A percentile compares a stretch with the other conserved stretches of the same genome.
phyloP scores from a whole-genome alignment of 2,888 invertebrate genomes.

The Acrobasis repandana region DNA sequence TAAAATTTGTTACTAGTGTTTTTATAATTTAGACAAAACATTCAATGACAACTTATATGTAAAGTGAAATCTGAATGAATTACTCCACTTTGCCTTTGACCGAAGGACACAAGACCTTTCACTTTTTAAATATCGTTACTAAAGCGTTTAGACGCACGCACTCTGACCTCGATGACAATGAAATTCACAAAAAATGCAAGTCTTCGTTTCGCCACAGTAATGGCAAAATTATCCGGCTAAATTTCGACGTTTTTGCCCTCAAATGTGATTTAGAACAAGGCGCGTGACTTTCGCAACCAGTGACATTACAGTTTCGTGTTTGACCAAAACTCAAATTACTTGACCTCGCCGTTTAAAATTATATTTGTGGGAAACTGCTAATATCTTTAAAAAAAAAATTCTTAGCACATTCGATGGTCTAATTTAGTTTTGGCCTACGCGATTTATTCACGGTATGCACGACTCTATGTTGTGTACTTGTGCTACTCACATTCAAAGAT shows the following conservation, averaged over 20 bases:
- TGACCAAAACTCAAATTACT: constrained; percentile 67
- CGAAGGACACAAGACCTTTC: constrained; percentile 44
- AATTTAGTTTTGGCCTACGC: not conserved
- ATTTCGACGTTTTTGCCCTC: constrained; percentile 58
- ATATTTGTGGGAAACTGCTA: constrained; percentile 23
- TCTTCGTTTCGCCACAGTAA: constrained; percentile 52
- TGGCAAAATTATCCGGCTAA: constrained; percentile 55
- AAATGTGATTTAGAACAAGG: constrained; percentile 62
- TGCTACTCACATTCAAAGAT: not conserved
- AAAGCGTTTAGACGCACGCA: constrained; percentile 43
- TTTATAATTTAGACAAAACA: too few species aligned
- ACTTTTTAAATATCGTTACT: constrained; percentile 42
- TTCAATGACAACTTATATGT: too few species aligned
- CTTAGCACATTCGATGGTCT: not conserved
- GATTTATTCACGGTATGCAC: too few species aligned
- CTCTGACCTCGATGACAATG: constrained; percentile 51
- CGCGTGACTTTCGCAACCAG: constrained; percentile 76
- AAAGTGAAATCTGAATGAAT: constrained; percentile 29
- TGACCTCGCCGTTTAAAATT: constrained; percentile 63
- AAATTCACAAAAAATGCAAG: constrained; percentile 47
- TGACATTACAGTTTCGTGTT: constrained; percentile 73
- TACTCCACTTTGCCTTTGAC: constrained; percentile 43
- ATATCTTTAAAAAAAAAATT: not conserved
- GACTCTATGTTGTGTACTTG: not conserved
- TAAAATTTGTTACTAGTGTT: too few species aligned